Conservation (phyloP, 2,113 vertebrate species). For the Odocoileus virginianus region DNA sequence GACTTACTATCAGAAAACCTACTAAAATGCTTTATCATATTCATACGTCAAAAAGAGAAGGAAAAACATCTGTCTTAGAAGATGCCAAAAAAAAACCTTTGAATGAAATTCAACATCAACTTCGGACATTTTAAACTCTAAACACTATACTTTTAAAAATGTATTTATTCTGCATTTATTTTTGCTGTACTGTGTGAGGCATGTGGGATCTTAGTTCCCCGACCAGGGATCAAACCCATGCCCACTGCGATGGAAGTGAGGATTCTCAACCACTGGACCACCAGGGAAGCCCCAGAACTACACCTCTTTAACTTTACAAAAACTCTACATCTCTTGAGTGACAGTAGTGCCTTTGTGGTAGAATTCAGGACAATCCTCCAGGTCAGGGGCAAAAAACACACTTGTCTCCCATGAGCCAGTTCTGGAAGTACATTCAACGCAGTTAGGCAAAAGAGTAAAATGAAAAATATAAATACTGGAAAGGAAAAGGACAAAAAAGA, state of each 20-base stretch:
- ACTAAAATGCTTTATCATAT: neutral
- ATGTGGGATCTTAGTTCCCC: neutral
- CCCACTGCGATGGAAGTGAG: neutral
- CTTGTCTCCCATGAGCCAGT: neutral
- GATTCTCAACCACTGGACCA: neutral
- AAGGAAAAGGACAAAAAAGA: neutral
- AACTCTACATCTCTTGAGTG: neutral
- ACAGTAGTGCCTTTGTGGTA: neutral
- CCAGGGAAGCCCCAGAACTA: neutral
- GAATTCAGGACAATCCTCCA: neutral
- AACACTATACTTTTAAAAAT: neutral
- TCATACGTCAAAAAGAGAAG: neutral
- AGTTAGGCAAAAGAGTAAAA: neutral
- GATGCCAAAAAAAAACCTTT: neutral
- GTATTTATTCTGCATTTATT: neutral
- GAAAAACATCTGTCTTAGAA: neutral
- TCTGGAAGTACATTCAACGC: neutral
- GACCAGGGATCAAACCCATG: neutral
- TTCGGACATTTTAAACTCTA: neutral
- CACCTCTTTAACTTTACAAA: neutral
- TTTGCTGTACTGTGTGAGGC: neutral
- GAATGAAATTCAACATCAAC: neutral
- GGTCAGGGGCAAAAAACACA: too few relatives aligned
- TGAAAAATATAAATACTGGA: neutral
- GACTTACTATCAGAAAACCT: neutral